Evolutionary conservation across 2,113 vertebrate genomes (phyloP).

Genomic region (Grus americana): DNA sequence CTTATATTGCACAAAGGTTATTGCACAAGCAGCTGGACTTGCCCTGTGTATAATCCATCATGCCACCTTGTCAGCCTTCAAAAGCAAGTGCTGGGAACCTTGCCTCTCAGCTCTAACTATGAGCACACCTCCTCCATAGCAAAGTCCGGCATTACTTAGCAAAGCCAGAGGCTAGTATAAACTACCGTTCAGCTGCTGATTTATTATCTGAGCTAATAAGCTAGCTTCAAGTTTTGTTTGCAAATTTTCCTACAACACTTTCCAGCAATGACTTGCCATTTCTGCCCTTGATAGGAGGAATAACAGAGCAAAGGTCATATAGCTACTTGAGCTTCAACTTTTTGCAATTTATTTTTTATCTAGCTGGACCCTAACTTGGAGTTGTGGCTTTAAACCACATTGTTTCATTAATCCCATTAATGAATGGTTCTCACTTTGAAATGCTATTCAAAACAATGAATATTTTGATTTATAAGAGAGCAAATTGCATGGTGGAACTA

Average conservation of each 20-base stretch:
- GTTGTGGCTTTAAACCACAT: background rate
- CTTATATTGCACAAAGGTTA: background rate
- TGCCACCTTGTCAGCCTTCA: background rate
- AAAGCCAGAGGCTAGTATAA: background rate
- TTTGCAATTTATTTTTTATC: background rate
- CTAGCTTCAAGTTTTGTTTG: background rate
- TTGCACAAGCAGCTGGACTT: background rate
- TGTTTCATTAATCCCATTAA: background rate
- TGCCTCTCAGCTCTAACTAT: background rate
- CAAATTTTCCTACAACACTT: background rate
- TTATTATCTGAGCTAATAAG: background rate
- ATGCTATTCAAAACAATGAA: background rate
- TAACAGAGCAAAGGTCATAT: background rate
- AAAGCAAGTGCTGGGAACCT: conserved; percentile 24
- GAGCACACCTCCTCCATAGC: background rate
- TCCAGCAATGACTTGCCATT: background rate
- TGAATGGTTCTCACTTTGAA: background rate
- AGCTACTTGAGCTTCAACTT: background rate
- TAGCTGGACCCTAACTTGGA: background rate
- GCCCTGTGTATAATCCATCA: background rate
- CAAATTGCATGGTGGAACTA: background rate
- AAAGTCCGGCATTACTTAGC: background rate
- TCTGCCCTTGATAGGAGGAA: background rate
- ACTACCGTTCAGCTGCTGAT: background rate
- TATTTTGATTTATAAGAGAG: background rate